Percentiles rank a stretch among this genome's conserved stretches.
Conservation (phyloP, 2,113 vertebrate genomes). For the Leptocoma aspasia region DNA sequence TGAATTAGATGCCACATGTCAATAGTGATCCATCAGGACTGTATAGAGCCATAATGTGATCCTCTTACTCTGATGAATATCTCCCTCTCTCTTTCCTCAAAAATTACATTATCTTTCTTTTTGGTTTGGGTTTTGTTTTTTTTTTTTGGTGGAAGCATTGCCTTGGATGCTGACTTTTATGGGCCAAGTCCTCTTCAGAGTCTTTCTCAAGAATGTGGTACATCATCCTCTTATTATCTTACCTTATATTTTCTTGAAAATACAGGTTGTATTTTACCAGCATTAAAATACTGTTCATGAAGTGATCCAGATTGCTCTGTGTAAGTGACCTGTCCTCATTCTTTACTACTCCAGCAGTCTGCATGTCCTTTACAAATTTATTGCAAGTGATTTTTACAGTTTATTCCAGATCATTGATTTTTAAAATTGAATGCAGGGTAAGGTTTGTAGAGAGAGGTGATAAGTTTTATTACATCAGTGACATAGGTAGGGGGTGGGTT, state of each 20-base stretch:
- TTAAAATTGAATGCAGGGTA: conserved; percentile 52
- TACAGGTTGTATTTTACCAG: background rate
- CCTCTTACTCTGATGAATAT: background rate
- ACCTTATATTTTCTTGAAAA: conserved; percentile 3
- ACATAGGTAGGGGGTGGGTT: background rate
- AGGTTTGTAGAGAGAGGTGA: conserved; percentile 26
- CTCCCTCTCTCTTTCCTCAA: background rate
- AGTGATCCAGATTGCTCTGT: conserved; percentile 26
- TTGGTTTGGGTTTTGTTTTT: no score
- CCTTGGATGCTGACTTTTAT: background rate
- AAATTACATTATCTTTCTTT: background rate
- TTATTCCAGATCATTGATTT: conserved; percentile 60
- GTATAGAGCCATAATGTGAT: background rate
- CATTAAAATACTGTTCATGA: conserved; percentile 17
- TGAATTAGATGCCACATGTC: background rate
- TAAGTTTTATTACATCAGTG: conserved; percentile 30
- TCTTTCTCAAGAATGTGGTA: background rate
- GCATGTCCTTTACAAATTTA: conserved; percentile 36
- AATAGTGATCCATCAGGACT: background rate
- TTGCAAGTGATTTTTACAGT: conserved; percentile 42
- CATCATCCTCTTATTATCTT: background rate
- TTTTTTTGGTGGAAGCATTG: background rate
- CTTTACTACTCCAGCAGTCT: conserved; percentile 27
- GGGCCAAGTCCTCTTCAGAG: background rate
- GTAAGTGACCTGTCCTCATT: conserved; percentile 24